Evolutionary conservation across 2,113 vertebrate species (phyloP).

Genomic region (Pterocles gutturalis): DNA sequence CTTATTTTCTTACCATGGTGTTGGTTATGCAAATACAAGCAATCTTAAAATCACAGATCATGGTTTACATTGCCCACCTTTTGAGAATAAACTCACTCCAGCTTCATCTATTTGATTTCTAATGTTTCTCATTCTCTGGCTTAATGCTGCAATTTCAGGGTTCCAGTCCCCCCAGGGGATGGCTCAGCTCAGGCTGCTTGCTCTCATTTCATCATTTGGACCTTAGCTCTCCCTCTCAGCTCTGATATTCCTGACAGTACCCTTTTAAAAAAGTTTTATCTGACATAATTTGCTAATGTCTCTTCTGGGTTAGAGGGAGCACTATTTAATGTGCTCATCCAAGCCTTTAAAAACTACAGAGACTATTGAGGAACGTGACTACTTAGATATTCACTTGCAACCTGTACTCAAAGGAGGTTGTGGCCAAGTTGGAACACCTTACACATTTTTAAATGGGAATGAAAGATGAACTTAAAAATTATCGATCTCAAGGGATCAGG

Average conservation of each 20-base stretch:
- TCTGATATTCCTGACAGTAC: accelerated
- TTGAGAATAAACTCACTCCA: not conserved
- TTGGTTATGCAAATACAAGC: not conserved
- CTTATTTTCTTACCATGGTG: not conserved
- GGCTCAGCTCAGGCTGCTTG: not conserved
- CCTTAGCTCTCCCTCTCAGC: not conserved
- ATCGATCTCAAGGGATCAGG: not conserved
- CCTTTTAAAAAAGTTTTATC: not conserved
- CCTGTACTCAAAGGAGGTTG: not conserved
- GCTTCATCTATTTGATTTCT: not conserved
- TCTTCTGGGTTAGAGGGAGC: not conserved
- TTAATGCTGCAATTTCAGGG: not conserved
- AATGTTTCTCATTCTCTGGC: not conserved
- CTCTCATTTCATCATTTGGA: not conserved
- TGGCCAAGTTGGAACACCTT: not conserved
- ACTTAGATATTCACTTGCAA: not conserved
- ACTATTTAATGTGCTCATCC: not conserved
- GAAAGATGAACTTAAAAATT: not conserved
- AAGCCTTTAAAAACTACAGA: not conserved
- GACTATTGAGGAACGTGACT: not conserved
- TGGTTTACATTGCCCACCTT: not conserved
- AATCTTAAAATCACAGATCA: not conserved
- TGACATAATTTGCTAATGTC: not conserved
- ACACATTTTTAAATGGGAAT: not conserved
- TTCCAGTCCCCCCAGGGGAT: not conserved